Evolutionary conservation across 35 echinoderm and acorn worm species (phyloP).

Genomic region (Apostichopus californicus): DNA sequence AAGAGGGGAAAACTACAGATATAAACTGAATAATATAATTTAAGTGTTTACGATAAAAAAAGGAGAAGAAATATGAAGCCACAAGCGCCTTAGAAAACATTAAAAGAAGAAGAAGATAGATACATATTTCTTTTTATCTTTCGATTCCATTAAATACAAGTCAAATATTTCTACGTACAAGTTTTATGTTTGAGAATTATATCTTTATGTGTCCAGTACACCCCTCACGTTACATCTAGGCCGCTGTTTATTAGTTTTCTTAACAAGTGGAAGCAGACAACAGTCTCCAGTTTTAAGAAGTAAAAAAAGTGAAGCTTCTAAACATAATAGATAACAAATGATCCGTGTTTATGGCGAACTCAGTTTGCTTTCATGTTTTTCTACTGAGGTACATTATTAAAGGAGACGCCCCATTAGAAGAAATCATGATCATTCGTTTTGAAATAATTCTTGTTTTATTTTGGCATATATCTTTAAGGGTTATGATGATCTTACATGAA

Average conservation of each 20-base stretch:
- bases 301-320: not conserved
- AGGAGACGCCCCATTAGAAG: too few relatives aligned
- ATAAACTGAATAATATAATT: too few relatives aligned
- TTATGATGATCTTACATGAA: too few relatives aligned
- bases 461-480: too few relatives aligned
- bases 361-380: not conserved
- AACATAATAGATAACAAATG: not conserved
- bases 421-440: too few relatives aligned
- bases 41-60: too few relatives aligned
- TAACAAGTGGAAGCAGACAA: not conserved
- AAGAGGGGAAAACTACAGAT: too few relatives aligned
- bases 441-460: too few relatives aligned
- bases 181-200: not conserved
- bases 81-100: constrained; percentile 9
- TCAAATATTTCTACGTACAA: not conserved
- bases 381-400: too few relatives aligned
- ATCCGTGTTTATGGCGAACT: not conserved
- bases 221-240: not conserved
- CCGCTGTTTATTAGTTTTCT: not conserved
- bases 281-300: not conserved
- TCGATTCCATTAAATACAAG: not conserved
- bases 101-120: not conserved
- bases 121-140: not conserved
- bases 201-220: not conserved
- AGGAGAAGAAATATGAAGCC: too few relatives aligned